A percentile compares a stretch with the other conserved stretches of the same genome.
phyloP scores from a whole-genome alignment of 2,888 invertebrate species.

The Tenthredo mesomela region DNA sequence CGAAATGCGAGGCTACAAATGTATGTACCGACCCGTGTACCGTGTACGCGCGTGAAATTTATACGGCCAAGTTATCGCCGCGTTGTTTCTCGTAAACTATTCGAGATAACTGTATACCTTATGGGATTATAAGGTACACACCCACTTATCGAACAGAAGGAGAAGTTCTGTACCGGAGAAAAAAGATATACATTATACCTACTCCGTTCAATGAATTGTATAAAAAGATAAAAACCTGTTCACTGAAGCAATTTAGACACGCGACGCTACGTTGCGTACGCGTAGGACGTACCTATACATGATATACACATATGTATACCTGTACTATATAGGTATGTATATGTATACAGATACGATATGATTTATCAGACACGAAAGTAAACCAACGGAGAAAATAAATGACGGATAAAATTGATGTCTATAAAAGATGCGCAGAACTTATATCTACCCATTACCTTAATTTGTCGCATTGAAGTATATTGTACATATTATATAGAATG shows the following conservation, averaged over 20 bases:
- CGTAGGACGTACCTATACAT: conserved; percentile 13
- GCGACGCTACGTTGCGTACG: not conserved
- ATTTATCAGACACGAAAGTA: not conserved
- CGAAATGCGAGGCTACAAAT: not conserved
- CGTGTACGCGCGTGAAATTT: not conserved
- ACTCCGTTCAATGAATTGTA: conserved; percentile 9
- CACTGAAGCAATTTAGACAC: not conserved
- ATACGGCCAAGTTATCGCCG: not conserved
- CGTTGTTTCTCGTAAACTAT: conserved; percentile 24
- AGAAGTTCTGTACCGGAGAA: not conserved
- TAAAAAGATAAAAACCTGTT: conserved; percentile 15
- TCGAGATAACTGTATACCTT: not conserved
- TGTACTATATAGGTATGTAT: not conserved
- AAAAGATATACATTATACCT: not conserved
- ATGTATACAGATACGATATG: not conserved
- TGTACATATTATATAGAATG: too few relatives aligned
- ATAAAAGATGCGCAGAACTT: not conserved
- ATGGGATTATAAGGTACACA: conserved; percentile 4
- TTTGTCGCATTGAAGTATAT: not conserved
- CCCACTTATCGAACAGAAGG: conserved; percentile 22
- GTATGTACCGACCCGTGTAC: not conserved
- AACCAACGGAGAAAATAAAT: not conserved
- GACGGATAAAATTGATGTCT: conserved; percentile 4
- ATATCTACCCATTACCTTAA: not conserved
- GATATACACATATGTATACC: not conserved